These are phyloP conservation scores for Paratilapia polleni DNA, from an alignment of 2,113 vertebrate species.

Conservation along the genomic window DNA sequence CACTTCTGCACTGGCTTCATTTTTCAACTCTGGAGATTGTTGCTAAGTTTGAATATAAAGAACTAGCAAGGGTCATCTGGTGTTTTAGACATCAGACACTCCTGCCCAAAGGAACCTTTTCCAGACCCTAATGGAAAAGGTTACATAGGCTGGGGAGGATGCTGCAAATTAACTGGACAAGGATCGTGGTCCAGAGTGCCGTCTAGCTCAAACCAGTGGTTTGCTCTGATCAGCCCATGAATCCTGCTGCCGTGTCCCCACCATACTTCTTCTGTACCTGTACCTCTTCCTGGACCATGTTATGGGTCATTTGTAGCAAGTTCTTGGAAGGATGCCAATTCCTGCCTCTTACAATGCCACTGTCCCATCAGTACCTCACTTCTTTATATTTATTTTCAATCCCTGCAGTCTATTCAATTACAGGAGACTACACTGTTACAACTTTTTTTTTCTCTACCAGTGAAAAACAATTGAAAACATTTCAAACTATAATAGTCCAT, in stretches of 20 bases:
- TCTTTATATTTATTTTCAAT: not conserved
- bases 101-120: not conserved
- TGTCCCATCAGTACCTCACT: not conserved
- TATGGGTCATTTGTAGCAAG: not conserved
- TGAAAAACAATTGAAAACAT: slow-evolving; percentile 35
- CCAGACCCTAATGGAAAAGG: not conserved
- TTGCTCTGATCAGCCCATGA: not conserved
- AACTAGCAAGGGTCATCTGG: not conserved
- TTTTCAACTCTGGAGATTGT: not conserved
- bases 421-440: not conserved
- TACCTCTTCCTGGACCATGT: not conserved
- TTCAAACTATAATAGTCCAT: slow-evolving; percentile 9
- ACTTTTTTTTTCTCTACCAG: not conserved
- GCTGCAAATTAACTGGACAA: not conserved
- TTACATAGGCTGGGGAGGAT: not conserved
- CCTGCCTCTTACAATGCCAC: not conserved
- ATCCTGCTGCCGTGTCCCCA: too few species aligned
- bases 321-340: not conserved
- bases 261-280: not conserved
- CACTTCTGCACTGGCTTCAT: not conserved
- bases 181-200: not conserved
- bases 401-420: not conserved
- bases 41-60: not conserved
- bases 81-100: not conserved
- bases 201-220: not conserved